These are phyloP conservation scores for Amia ocellicauda DNA, from an alignment of 2,113 vertebrate species.

Conservation along the genomic window DNA sequence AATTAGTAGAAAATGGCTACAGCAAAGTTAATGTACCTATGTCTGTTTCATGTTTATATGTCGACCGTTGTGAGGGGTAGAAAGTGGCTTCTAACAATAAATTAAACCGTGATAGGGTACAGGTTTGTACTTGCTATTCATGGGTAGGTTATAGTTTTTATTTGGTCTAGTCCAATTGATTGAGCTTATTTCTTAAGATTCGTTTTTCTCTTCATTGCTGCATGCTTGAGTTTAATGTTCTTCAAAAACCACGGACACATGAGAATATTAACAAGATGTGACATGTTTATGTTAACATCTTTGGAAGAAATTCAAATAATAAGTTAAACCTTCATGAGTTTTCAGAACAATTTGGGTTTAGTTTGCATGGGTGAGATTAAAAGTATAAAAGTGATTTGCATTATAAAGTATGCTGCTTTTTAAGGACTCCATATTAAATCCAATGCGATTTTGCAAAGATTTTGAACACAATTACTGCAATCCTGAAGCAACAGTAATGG, in stretches of 20 bases:
- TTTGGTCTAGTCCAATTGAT: too few species aligned
- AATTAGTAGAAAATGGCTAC: too few species aligned
- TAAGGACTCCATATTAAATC: slow-evolving; percentile 25
- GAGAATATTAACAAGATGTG: slow-evolving; percentile 31
- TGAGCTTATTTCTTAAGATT: slow-evolving; percentile 34
- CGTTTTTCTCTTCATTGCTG: slow-evolving; percentile 43
- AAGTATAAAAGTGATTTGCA: slow-evolving; percentile 7
- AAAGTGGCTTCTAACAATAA: too few species aligned
- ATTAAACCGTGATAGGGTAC: too few species aligned
- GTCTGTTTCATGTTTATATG: too few species aligned
- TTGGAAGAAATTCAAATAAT: slow-evolving; percentile 16
- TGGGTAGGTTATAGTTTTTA: too few species aligned
- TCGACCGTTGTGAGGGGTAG: too few species aligned
- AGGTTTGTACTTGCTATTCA: too few species aligned
- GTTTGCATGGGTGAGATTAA: slow-evolving; percentile 13
- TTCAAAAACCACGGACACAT: slow-evolving; percentile 34
- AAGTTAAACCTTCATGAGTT: slow-evolving; percentile 25
- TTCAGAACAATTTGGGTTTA: slow-evolving; percentile 11
- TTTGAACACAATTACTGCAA: slow-evolving; percentile 30
- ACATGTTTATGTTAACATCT: slow-evolving; percentile 14
- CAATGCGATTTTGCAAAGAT: slow-evolving; percentile 27
- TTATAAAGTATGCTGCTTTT: slow-evolving; percentile 38
- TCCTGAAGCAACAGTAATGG: slow-evolving; percentile 32
- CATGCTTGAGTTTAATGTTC: slow-evolving; percentile 44
- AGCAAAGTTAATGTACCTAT: too few species aligned